Percentiles rank a stretch among this genome's conserved stretches.
phyloP scores from a whole-genome alignment of 2,113 vertebrate species.

The Pteruthius melanotis region DNA sequence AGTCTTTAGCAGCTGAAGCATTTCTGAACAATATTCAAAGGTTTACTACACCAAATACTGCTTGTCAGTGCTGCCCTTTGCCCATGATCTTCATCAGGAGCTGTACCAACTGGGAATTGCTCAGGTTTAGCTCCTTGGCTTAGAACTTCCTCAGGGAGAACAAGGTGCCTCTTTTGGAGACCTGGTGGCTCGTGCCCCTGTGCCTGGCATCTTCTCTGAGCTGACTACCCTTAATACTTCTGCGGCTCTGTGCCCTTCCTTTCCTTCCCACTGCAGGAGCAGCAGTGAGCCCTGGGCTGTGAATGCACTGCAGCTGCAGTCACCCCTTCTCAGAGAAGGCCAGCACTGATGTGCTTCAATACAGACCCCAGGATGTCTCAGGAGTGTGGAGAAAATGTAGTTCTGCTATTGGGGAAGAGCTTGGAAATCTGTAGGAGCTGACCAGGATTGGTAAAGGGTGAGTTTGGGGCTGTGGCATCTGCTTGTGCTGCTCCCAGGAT shows the following conservation, averaged over 20 bases:
- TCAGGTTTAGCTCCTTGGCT: neutral
- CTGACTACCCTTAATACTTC: neutral
- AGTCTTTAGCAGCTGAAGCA: neutral
- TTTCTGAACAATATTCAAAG: neutral
- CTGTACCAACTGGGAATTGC: neutral
- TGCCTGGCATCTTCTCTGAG: neutral
- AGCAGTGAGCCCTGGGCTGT: neutral
- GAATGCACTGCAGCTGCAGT: neutral
- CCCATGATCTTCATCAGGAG: neutral
- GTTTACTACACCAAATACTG: neutral
- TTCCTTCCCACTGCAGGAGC: neutral
- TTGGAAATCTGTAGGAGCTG: neutral
- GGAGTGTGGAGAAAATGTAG: neutral
- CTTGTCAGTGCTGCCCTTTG: neutral
- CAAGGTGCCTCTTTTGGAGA: neutral
- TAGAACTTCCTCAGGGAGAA: neutral
- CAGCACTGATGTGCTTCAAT: neutral
- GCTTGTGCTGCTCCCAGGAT: neutral
- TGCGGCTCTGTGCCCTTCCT: neutral
- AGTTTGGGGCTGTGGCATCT: neutral
- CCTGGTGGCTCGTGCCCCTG: neutral
- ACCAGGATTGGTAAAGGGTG: neutral
- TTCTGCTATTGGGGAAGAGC: neutral
- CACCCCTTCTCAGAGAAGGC: neutral
- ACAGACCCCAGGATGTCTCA: neutral